Evolutionary conservation across 2,797 vertebrate genomes (phyloP), one percentile per base, ranked within the genome.

Genomic region (Yasuhikotakia modesta): DNA sequence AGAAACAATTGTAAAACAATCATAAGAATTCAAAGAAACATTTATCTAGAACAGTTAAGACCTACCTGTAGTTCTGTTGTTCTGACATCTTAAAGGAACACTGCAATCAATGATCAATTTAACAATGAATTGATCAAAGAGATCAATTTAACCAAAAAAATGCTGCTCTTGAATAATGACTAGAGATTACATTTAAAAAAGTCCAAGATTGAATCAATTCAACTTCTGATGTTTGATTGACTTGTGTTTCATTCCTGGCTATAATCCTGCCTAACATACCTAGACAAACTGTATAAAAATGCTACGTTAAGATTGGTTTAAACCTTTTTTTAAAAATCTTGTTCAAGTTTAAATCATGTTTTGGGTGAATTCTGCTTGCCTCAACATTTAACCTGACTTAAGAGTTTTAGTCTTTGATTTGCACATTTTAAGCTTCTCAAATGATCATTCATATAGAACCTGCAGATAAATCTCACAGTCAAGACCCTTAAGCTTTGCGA

Each of bases 391-490:
- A 50, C 16, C 57, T 63, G 5, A 50, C 48, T 73, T 50, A 2
- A 13, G 73, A 21, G n/a, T n/a, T n/a, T 24, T 39, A 27, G 53
- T 27, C 22, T 3, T 63, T 45, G 17, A 55, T 55, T 60, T 73
- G 58, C 50, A 45, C 63, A n/a, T 55, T 46, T 27, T 30, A 73
- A n/a, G 67, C 72, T 67, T 30, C 45, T 27, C 4, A 30, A 52
- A 55, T 63, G 30, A 35, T 19, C 46, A 52, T 30, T 52, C 2
- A 13, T 73, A 17, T 27, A 50, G 2, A 73, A 73, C n/a, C 12
- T 60, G 64, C 55, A 61, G 19, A 68, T 73, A 73, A 74, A 73
- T 60, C 64, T 61, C 7, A 60, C 14, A 27, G 70, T 73, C 16
- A 68, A 55, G 46, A 57, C 64, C 64, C 53, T 61, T 27, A 69